phyloP scores from a whole-genome alignment of 2,888 invertebrate species.

The Cotesia congregata region DNA sequence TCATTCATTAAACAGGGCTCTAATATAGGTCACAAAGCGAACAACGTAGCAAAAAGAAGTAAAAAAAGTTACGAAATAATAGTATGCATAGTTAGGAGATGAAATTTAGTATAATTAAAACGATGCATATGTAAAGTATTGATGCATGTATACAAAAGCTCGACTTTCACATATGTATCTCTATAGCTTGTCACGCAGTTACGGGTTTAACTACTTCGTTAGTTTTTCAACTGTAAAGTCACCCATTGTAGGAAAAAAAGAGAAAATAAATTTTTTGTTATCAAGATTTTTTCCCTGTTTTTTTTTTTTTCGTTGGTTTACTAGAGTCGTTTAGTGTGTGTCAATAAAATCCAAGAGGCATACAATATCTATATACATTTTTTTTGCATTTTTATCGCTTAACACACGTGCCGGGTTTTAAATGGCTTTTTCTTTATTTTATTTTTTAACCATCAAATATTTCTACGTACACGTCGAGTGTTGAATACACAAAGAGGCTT shows the following conservation, averaged over 20 bases:
- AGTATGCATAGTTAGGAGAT: neutral
- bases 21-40: too few relatives aligned
- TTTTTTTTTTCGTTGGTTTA: conserved; percentile 20
- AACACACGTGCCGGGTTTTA: neutral
- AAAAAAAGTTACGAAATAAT: too few relatives aligned
- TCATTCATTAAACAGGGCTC: too few relatives aligned
- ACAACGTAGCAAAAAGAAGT: too few relatives aligned
- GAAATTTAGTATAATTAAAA: neutral
- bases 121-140: conserved; percentile 38
- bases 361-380: neutral
- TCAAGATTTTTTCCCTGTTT: too few relatives aligned
- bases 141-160: conserved; percentile 35
- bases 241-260: conserved; percentile 38
- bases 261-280: too few relatives aligned
- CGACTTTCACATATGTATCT: conserved; percentile 46
- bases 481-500: conserved; percentile 13
- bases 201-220: conserved; percentile 51
- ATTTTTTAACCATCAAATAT: conserved; percentile 14
- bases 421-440: conserved; percentile 6
- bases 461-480: conserved; percentile 6
- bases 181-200: conserved; percentile 54
- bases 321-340: conserved; percentile 17
- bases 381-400: neutral
- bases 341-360: conserved; percentile 36
- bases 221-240: conserved; percentile 37